Evolutionary conservation across 2,797 vertebrate species (phyloP), one percentile per base, ranked within the genome.

Genomic region (Alauda arvensis): DNA sequence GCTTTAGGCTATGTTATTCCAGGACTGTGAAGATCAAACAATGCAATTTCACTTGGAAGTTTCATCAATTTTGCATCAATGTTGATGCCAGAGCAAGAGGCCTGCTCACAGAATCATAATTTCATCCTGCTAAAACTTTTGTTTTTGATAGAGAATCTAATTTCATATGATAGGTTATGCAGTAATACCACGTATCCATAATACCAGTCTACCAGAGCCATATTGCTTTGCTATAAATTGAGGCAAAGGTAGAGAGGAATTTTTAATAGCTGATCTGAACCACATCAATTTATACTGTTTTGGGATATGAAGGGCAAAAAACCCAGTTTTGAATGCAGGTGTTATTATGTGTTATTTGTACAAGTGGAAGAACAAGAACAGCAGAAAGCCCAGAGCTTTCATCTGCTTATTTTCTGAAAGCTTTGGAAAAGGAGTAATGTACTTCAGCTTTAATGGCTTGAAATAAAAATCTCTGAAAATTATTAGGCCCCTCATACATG

Each of bases 271-370:
- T 93, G 87, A 95, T 96, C 90, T 92, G 95, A 96, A 96, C 90
- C 92, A 96, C 95, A 94, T 97, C 96, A 97, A 96, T 98, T 98
- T 97, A 90, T 97, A 95, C 96, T 94, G 96, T 96, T 98, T 97
- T 96, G 93, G 95, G 92, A 93, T 95, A 97, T 87, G 94, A 98
- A 98, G 98, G 97, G 96, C 97, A 98, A 70, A 40, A 6, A 1
- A 0, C 87, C 5, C 43, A 95, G 95, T 95, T 96, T 95, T 87
- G 92, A 98, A 98, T 97, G 96, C 96, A 96, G 23, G 49, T 96
- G 97, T 96, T 98, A 98, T 99, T 98, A 98, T 96, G 96, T 97
- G 96, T 98, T 96, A 98, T 99, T 99, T 98, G 96, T 96, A 93
- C 94, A 97, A 98, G 97, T 97, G 97, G 94, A 72, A 93, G 97